phyloP scores from a whole-genome alignment of 1,140 invertebrate species.

The Diabrotica virgifera region DNA sequence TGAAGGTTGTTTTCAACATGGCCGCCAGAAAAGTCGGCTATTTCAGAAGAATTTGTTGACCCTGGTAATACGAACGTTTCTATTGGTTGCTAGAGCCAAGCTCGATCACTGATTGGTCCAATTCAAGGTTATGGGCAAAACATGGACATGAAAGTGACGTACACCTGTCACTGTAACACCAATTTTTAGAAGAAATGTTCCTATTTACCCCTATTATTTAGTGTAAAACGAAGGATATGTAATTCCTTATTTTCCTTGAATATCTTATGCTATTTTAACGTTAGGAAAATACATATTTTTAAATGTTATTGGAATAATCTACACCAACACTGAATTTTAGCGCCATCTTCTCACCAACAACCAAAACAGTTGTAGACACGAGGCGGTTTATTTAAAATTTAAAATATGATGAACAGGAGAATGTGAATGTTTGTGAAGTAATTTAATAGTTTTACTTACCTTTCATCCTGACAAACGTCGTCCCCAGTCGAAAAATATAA shows the following conservation, averaged over 20 bases:
- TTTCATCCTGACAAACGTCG: slow-evolving; percentile 6
- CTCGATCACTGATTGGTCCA: slow-evolving; percentile 39
- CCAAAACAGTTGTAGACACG: background rate
- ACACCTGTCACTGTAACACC: slow-evolving; percentile 45
- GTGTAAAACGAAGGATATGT: background rate
- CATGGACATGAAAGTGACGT: slow-evolving; percentile 33
- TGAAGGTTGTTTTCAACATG: slow-evolving; percentile 50
- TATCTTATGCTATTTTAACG: no score
- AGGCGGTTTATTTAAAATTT: background rate
- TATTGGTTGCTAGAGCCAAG: slow-evolving; percentile 42
- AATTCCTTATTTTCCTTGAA: no score
- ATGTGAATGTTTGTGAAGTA: background rate
- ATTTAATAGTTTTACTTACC: background rate
- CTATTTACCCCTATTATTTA: background rate
- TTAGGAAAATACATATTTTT: no score
- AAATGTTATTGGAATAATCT: no score
- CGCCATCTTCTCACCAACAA: background rate
- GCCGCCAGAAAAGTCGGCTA: slow-evolving; percentile 46
- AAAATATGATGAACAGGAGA: background rate
- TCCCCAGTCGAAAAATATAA: slow-evolving; percentile 10
- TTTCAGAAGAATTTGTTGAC: slow-evolving; percentile 50
- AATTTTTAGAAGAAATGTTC: slow-evolving; percentile 16
- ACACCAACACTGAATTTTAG: background rate
- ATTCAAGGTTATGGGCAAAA: slow-evolving; percentile 49
- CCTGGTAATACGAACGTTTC: slow-evolving; percentile 42